Conservation (phyloP, 2,797 vertebrate genomes). For the Enteromius thamalakanensis region DNA sequence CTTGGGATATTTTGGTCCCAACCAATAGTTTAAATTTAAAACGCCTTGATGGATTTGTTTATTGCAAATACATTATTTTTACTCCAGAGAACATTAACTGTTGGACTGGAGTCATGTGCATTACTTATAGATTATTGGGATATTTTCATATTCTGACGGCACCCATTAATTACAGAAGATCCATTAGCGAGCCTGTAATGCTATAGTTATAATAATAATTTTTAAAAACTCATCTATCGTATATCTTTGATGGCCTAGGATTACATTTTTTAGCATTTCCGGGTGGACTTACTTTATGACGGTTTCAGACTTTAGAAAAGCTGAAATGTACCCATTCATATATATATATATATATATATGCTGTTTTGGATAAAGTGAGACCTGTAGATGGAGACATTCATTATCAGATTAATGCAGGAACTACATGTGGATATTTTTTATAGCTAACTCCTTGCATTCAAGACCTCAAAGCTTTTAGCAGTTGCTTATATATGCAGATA, state of each 20-base stretch:
- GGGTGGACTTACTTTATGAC: neutral
- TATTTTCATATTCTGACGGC: neutral
- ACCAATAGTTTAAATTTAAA: neutral
- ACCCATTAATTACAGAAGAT: neutral
- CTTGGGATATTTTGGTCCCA: neutral
- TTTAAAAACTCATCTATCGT: too few species aligned
- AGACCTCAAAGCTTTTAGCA: conserved; percentile 12
- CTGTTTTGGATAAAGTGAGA: neutral
- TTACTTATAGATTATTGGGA: neutral
- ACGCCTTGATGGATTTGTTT: neutral
- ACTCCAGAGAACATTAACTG: neutral
- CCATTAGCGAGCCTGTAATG: neutral
- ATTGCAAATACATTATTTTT: neutral
- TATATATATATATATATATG: neutral
- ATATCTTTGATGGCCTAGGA: too few species aligned
- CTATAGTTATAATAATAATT: neutral
- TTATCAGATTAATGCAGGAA: neutral
- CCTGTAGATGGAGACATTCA: neutral
- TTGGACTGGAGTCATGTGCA: neutral
- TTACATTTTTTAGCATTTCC: neutral
- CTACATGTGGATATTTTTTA: neutral
- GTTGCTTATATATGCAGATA: conserved; percentile 10
- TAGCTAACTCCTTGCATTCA: neutral
- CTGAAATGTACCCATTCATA: too few species aligned
- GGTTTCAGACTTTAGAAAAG: too few species aligned